phyloP scores from a whole-genome alignment of 2,113 vertebrate species.

The Petromus typicus region DNA sequence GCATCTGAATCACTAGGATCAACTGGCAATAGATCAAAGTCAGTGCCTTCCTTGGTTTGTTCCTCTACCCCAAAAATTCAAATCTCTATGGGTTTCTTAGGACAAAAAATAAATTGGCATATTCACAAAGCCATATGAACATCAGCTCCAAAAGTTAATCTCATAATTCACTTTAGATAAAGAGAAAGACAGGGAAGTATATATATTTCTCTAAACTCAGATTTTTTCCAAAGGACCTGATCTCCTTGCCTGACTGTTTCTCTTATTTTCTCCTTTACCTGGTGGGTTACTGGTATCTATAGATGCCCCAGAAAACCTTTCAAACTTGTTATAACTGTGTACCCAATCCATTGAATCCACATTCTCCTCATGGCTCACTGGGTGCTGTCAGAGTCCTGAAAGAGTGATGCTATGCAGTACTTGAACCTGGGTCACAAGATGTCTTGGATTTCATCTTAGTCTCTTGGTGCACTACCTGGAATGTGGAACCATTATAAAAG shows the following conservation, averaged over 20 bases:
- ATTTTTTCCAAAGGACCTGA: not conserved
- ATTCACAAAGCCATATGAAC: not conserved
- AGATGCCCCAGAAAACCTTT: not conserved
- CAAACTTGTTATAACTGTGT: not conserved
- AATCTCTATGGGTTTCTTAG: not conserved
- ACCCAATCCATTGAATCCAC: not conserved
- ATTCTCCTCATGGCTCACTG: not conserved
- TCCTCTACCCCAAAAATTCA: not conserved
- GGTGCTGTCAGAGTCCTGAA: not conserved
- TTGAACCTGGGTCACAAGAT: not conserved
- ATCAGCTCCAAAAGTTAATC: not conserved
- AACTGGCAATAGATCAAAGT: not conserved
- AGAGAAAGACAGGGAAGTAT: conserved; percentile 3
- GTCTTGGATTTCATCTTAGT: not conserved
- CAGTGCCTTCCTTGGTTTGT: not conserved
- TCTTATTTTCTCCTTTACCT: not conserved
- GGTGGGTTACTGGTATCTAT: not conserved
- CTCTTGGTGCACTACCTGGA: not conserved
- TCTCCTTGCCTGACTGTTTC: not conserved
- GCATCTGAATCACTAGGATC: not conserved
- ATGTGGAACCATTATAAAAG: not conserved
- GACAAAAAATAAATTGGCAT: not conserved
- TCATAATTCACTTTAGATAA: not conserved
- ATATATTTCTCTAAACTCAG: not conserved
- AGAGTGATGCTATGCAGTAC: not conserved